A percentile compares a stretch with the other conserved stretches of the same genome.
Evolutionary conservation across 2,888 invertebrate genomes (phyloP).

Genomic region (Adelognathus sp.): DNA sequence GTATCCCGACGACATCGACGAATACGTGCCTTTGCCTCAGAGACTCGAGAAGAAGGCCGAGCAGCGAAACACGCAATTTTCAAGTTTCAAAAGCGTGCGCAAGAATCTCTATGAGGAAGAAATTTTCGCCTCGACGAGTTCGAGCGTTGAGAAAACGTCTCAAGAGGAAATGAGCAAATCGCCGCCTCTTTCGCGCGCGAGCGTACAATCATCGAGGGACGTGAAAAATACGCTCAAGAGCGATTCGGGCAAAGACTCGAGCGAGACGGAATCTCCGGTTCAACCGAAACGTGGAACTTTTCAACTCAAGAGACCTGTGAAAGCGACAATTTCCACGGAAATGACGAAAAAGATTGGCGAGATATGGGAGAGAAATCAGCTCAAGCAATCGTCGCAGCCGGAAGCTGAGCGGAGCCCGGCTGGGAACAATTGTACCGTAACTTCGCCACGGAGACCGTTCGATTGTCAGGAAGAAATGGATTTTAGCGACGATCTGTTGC

Average conservation of each 20-base stretch:
- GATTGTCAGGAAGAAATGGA: not conserved
- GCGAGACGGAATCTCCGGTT: conserved; percentile 27
- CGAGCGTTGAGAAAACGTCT: conserved; percentile 2
- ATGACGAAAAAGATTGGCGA: conserved; percentile 69
- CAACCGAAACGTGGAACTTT: conserved; percentile 69
- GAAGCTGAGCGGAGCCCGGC: not conserved
- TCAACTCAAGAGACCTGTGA: conserved; percentile 75
- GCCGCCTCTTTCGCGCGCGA: not conserved
- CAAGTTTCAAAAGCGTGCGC: not conserved
- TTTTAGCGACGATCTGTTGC: not conserved
- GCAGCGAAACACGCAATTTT: not conserved
- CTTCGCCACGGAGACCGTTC: not conserved
- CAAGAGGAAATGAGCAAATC: conserved; percentile 5
- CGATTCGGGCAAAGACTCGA: conserved; percentile 6
- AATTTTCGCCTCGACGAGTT: conserved; percentile 15
- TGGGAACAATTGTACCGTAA: not conserved
- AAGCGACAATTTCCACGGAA: conserved; percentile 67
- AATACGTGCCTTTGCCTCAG: conserved; percentile 25
- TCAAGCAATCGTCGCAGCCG: conserved; percentile 14
- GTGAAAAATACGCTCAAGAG: not conserved
- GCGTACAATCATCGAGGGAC: not conserved
- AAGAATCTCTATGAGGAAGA: not conserved
- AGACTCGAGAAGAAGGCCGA: conserved; percentile 18
- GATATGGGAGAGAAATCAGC: conserved; percentile 69
- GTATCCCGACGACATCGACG: conserved; percentile 47